These are phyloP conservation scores for Ciconia nigra DNA, from an alignment of 2,797 vertebrate species.

Conservation along the genomic window DNA sequence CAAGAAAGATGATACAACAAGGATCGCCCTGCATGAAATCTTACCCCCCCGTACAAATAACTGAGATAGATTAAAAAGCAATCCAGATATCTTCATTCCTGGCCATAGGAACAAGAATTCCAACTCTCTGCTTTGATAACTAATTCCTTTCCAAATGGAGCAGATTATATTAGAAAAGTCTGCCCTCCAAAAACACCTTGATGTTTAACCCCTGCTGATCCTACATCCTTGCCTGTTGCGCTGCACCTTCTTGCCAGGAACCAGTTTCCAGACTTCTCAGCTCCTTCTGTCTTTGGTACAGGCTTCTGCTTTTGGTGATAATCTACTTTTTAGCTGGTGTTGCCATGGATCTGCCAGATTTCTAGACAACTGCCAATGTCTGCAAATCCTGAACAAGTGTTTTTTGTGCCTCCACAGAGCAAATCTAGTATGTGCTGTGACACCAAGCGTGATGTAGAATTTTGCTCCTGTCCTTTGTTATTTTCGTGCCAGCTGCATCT, in stretches of 20 bases:
- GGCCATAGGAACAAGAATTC: background rate
- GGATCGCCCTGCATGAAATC: background rate
- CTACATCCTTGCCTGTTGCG: background rate
- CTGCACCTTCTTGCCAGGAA: background rate
- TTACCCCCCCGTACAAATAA: background rate
- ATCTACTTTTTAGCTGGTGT: background rate
- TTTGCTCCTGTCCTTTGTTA: background rate
- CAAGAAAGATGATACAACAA: background rate
- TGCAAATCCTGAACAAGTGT: background rate
- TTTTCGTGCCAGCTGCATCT: background rate
- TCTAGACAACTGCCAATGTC: background rate
- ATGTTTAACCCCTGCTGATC: background rate
- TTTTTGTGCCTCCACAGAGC: background rate
- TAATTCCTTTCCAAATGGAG: background rate
- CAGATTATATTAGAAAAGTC: background rate
- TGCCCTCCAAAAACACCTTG: background rate
- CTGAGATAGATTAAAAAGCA: background rate
- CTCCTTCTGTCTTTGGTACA: background rate
- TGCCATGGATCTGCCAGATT: background rate
- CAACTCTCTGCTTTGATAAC: background rate
- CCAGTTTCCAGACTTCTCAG: background rate
- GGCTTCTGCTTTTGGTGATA: background rate
- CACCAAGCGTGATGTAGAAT: rapidly evolving
- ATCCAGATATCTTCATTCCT: background rate
- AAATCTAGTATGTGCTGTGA: background rate